Evolutionary conservation across 2,888 invertebrate genomes (phyloP), one percentile per base, ranked within the genome.

Genomic region (Caradrina clavipalpis): DNA sequence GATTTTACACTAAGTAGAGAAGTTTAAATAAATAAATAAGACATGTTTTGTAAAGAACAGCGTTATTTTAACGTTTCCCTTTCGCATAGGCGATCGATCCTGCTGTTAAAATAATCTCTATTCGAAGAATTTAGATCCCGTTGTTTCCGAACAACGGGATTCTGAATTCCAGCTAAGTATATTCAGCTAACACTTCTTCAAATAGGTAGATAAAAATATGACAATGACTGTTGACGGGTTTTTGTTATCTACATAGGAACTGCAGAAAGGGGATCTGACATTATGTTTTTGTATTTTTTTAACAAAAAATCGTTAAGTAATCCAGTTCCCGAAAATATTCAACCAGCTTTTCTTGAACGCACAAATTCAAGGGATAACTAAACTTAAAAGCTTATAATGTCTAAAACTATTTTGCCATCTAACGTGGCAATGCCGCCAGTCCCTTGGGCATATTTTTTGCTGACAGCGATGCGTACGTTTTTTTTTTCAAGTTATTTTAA

Each of bases 111-210:
- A 45, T 68, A 21, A 42, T 31, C 42, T 51, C 31, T n/a, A 22
- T 22, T 10, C 22, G n/a, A 19, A 22, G 66, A 69, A 54, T 69
- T 26, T 67, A 31, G 11, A 69, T 68, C 31, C 53, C 66, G 45
- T 67, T 53, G 31, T 22, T 53, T 49, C 35, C 22, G n/a, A 22
- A 22, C n/a, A 47, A 64, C 65, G 63, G 64, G 13, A 47, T 21
- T 63, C 31, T 31, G 4, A 35, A 49, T 63, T 35, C 47, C 31
- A 17, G 17, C 13, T 26, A 26, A n/a, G 2, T 13, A 47, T 19
- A 26, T 39, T 49, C n/a, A 66, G 42, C 10, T 17, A 67, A 51
- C 21, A 67, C 21, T 68, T 51, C 5, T 35, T 19, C 15, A 21
- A 21, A 49, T 19, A 49, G 19, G 31, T 49, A 19, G 47, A n/a